Percentiles rank a stretch among this genome's conserved stretches.
phyloP scores from a whole-genome alignment of 1,140 invertebrate genomes.

The Holotrichia oblita region DNA sequence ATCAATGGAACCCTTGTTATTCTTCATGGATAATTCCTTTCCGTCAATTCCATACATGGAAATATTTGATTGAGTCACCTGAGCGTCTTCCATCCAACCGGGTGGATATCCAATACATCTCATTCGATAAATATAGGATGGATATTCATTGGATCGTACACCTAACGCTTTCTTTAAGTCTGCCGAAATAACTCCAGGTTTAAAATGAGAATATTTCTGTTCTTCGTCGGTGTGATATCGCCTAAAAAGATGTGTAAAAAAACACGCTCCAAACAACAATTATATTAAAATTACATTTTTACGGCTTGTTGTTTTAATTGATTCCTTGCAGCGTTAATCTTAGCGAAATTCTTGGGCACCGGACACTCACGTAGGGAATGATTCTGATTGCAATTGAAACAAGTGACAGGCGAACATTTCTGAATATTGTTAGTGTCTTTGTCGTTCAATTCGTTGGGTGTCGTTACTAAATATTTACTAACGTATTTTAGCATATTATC shows the following conservation, averaged over 20 bases:
- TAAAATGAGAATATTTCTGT: conserved; percentile 72
- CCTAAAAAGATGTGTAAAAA: conserved; percentile 53
- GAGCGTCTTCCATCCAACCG: conserved; percentile 87
- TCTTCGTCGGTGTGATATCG: conserved; percentile 80
- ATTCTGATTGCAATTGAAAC: conserved; percentile 76
- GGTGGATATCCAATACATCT: conserved; percentile 87
- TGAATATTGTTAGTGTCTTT: conserved; percentile 29
- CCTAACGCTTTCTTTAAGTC: conserved; percentile 80
- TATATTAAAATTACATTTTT: conserved; percentile 62
- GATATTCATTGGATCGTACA: conserved; percentile 76
- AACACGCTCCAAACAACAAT: conserved; percentile 27
- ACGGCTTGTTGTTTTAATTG: conserved; percentile 61
- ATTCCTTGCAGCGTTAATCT: conserved; percentile 70
- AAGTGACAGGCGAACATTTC: conserved; percentile 55
- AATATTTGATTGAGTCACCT: conserved; percentile 80
- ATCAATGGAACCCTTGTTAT: conserved; percentile 71
- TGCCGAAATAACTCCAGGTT: conserved; percentile 77
- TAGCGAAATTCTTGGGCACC: conserved; percentile 66
- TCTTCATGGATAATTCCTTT: conserved; percentile 65
- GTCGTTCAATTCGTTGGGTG: conserved; percentile 39
- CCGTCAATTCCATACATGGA: conserved; percentile 80
- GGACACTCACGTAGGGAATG: conserved; percentile 75
- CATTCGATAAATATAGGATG: conserved; percentile 87
- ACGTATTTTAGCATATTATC: conserved; percentile 49
- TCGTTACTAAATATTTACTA: conserved; percentile 55